Evolutionary conservation across 2,797 vertebrate genomes (phyloP), one percentile per base, ranked within the genome.

Genomic region (Semaprochilodus insignis): DNA sequence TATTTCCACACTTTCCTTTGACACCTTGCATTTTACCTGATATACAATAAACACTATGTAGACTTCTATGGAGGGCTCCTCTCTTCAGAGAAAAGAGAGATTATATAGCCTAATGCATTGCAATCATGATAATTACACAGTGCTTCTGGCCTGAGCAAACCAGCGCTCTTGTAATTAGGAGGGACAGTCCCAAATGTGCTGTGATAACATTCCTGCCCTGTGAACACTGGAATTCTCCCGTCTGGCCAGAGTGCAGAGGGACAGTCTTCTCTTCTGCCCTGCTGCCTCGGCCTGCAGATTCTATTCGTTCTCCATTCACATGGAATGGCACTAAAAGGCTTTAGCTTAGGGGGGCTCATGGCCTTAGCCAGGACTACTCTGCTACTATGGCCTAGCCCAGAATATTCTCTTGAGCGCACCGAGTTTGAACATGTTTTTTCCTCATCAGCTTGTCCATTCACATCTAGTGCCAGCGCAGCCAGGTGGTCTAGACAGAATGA

Each of bases 81-180:
- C 67, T 74, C 57, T 21, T 63, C 27, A 40, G 23, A 63, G 31
- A 31, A 60, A 88, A 86, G 81, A 72, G 36, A 66, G 48, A 25
- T 72, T 80, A 73, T 80, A 85, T 76, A 85, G 78, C 80, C 83
- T 81, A 86, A 88, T 84, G 77, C 78, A 83, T 69, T 86, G 83
- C 78, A 88, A 90, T 88, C 83, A 86, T 84, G 81, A 83, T 87
- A 88, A 90, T 88, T 88, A 87, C 85, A 87, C 77, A 80, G 78
- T 75, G 80, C 81, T 85, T 87, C 80, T 83, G 84, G 86, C 81
- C 83, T 83, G 81, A 85, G 77, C 76, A 86, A 81, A 82, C 80
- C 34, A 82, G 77, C 36, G 54, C 86, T 85, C 83, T 76, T 87
- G 82, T 88, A 87, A 90, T 88, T 90, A 87, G 81, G 75, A 88